Evolutionary conservation across 1,140 invertebrate species (phyloP), one percentile per base, ranked within the genome.

Genomic region (Copidosoma floridanum): DNA sequence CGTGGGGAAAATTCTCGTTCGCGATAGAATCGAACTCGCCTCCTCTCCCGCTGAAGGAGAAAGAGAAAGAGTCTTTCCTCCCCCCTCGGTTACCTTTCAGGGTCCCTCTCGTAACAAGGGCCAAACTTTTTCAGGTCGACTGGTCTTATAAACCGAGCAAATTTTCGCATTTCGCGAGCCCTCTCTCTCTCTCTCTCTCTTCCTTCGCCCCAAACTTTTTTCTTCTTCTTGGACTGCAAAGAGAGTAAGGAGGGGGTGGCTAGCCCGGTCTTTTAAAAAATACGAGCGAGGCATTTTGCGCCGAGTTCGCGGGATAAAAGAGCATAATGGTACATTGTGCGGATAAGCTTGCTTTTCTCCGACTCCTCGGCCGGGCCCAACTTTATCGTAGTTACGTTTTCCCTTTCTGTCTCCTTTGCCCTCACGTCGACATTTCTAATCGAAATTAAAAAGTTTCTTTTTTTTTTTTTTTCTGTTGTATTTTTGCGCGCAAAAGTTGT

Each of bases 1-100:
- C 20, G 43, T 29, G 50, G 35, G 35, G 35, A 27, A 44, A 55
- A 43, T 50, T 57, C 50, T 37, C 43, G 23, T 44, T 16, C 10
- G 16, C 46, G 57, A 58, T 58, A 58, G 48, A 52, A 58, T 58
- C 48, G 57, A 58, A 52, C 35, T 52, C 20, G n/a, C 38, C 23
- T n/a, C n/a, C n/a, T n/a, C n/a, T n/a, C n/a, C n/a, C n/a, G n/a
- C n/a, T n/a, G n/a, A n/a, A n/a, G n/a, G n/a, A n/a, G n/a, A n/a
- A n/a, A n/a, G n/a, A n/a, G n/a, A n/a, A n/a, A n/a, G n/a, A n/a
- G 16, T 55, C 27, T 44, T 24, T 46, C n/a, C 35, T 20, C 26
- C 26, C n/a, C 35, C 14, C 38, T 53, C 8, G 37, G 18, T 57
- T 57, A n/a, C 46, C 43, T 41, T 51, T 57, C 37, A 57, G 32